These are phyloP conservation scores for Malacoraja senta DNA, from an alignment of 2,797 vertebrate genomes.

Conservation along the genomic window DNA sequence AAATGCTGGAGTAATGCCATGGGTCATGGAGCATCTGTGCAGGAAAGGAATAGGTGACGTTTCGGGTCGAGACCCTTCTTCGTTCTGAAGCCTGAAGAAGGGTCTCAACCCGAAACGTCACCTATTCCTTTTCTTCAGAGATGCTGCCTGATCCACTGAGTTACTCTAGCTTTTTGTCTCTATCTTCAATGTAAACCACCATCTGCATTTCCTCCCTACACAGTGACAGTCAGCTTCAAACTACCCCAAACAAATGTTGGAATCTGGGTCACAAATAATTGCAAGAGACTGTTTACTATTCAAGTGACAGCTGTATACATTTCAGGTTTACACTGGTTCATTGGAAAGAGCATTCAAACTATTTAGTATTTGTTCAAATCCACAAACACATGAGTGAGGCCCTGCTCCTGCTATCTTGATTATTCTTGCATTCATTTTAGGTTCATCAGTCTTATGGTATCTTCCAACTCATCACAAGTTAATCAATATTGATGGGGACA, in stretches of 20 bases:
- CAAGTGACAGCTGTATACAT: neutral
- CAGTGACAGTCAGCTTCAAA: neutral
- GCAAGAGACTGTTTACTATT: neutral
- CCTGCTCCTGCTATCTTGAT: neutral
- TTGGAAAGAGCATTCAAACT: neutral
- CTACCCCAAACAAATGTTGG: neutral
- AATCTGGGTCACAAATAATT: neutral
- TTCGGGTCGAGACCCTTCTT: too few species aligned
- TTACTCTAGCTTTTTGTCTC: neutral
- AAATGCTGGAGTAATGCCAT: too few species aligned
- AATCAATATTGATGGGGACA: too few species aligned
- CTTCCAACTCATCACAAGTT: neutral
- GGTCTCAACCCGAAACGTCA: too few species aligned
- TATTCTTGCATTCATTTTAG: neutral
- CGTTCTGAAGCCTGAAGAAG: too few species aligned
- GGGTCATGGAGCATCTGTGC: too few species aligned
- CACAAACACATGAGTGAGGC: neutral
- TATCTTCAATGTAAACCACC: too few species aligned
- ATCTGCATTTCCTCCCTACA: too few species aligned
- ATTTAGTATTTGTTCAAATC: neutral
- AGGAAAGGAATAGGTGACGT: too few species aligned
- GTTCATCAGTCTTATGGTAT: neutral
- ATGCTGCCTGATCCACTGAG: too few species aligned
- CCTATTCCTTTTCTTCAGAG: neutral
- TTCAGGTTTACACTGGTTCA: too few species aligned